Conservation (phyloP, 2,888 invertebrate genomes). For the Leptinotarsa tumamoca region DNA sequence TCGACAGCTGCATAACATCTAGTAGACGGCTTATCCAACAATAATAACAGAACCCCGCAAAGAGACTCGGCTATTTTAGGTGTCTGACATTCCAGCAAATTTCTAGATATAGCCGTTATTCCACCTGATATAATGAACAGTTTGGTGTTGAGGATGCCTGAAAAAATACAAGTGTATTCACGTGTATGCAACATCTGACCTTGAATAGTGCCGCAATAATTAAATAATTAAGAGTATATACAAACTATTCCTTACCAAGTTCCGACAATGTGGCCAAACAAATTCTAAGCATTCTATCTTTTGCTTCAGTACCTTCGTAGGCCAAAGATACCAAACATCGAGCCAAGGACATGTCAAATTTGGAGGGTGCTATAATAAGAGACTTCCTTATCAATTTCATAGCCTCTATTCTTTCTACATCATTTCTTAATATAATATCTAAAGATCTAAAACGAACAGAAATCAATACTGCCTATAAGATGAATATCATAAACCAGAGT, state of each 20-base stretch:
- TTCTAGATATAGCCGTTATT: conserved; percentile 84
- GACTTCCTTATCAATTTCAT: conserved; percentile 84
- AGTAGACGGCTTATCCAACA: conserved; percentile 87
- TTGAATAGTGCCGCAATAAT: no score
- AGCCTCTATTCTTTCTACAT: conserved; percentile 92
- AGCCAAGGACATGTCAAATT: conserved; percentile 81
- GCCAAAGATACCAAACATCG: conserved; percentile 86
- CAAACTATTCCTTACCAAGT: conserved; percentile 72
- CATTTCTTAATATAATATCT: conserved; percentile 90
- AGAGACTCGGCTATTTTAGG: conserved; percentile 92
- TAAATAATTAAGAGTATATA: no score
- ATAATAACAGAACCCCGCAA: conserved; percentile 86
- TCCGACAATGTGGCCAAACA: conserved; percentile 91
- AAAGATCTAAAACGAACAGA: conserved; percentile 74
- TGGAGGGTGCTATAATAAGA: conserved; percentile 73
- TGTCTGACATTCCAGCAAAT: conserved; percentile 86
- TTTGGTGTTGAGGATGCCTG: conserved; percentile 85
- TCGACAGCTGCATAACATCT: conserved; percentile 82
- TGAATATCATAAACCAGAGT: not conserved
- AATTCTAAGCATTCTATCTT: conserved; percentile 85
- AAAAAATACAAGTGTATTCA: conserved; percentile 45
- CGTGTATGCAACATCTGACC: no score
- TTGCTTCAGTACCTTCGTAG: conserved; percentile 79
- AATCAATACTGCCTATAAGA: conserved; percentile 1
- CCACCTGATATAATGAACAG: conserved; percentile 86